Evolutionary conservation across 1,140 invertebrate species (phyloP).

Genomic region (Mamestra configurata): DNA sequence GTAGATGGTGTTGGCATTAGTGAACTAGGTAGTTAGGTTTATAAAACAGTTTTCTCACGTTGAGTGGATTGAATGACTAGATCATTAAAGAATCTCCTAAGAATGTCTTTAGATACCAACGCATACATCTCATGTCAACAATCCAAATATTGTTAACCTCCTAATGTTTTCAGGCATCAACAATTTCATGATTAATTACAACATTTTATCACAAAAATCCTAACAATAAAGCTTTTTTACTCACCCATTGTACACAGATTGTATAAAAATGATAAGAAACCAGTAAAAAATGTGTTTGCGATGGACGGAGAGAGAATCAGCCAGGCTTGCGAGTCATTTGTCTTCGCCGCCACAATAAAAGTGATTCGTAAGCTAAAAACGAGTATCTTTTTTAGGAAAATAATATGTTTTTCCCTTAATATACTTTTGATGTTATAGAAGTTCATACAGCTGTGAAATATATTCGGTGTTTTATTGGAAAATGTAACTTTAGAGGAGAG

Average conservation of each 20-base stretch:
- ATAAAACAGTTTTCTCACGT: too few species aligned
- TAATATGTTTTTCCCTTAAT: slow-evolving; percentile 32
- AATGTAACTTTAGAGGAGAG: not conserved
- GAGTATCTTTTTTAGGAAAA: slow-evolving; percentile 21
- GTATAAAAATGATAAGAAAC: slow-evolving; percentile 29
- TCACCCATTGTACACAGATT: slow-evolving; percentile 41
- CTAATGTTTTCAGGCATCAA: not conserved
- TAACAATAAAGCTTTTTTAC: slow-evolving; percentile 21
- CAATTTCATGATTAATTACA: slow-evolving; percentile 6
- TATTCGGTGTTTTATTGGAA: not conserved
- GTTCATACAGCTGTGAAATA: not conserved
- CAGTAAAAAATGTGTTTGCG: slow-evolving; percentile 45
- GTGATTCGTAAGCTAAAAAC: slow-evolving; percentile 45
- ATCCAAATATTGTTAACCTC: not conserved
- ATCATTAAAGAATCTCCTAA: too few species aligned
- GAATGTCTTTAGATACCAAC: too few species aligned
- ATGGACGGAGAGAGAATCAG: not conserved
- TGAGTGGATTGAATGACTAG: too few species aligned
- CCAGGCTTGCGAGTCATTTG: slow-evolving; percentile 26
- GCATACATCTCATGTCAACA: too few species aligned
- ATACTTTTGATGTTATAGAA: not conserved
- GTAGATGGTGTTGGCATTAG: too few species aligned
- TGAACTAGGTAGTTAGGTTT: too few species aligned
- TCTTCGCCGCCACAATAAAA: slow-evolving; percentile 43
- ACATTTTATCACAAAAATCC: slow-evolving; percentile 7